Evolutionary conservation across 37 sponge, comb jelly and placozoan genomes (phyloP), one percentile per base, ranked within the genome.

Genomic region (Halisarca cf. caerulea): DNA sequence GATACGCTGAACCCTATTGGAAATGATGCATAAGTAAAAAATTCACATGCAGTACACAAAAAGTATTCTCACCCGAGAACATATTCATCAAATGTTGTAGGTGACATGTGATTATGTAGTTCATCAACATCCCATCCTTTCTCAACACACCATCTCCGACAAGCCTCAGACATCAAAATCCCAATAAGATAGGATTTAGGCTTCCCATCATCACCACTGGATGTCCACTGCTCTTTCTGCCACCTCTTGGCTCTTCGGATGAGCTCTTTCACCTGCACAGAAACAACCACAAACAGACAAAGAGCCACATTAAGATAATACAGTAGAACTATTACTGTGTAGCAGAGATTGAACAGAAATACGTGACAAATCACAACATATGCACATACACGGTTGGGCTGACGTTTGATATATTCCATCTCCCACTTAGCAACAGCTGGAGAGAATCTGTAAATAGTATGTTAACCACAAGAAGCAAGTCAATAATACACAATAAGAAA

Each of bases 231-330:
- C 5, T 47, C 38, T 17, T 88, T 88, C 55, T 88, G 82, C 92
- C 92, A 92, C 14, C 77, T 86, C 68, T 92, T 92, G 35, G 78
- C 88, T 34, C 86, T 55, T 39, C 66, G 62, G 74, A 88, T 92
- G 36, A 83, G 81, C 70, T 92, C 92, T 43, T 89, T 84, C 35
- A 83, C 78, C 82, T 88, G 43, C 60, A 69, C 5, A 15, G 25
- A 55, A 55, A 55, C 57, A 11, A 55, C 17, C 17, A 55, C 17
- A 17, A 20, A 55, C 17, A 17, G 17, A 55, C 57, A 55, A 55
- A 17, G 11, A 55, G 17, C 11, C 17, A 55, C 17, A 20, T 20
- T 17, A 55, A 20, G 17, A 55, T 55, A 11, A 55, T n/a, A n/a
- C n/a, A n/a, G n/a, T n/a, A n/a, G n/a, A n/a, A n/a, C n/a, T n/a